These are phyloP conservation scores for Horisme vitalbata DNA, from an alignment of 2,888 invertebrate genomes.

Conservation along the genomic window DNA sequence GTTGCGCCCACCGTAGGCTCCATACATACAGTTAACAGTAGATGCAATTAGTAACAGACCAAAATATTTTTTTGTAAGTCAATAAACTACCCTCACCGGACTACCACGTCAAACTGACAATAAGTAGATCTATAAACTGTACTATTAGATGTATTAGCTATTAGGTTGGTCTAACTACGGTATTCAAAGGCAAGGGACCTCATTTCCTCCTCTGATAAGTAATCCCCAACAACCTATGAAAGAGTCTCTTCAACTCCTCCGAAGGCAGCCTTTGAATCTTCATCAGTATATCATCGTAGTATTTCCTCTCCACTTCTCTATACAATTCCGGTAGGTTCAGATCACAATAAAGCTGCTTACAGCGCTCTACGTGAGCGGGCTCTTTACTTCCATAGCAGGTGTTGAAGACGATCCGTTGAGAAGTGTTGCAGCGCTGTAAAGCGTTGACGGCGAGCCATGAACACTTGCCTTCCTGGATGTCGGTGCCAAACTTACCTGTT, in stretches of 20 bases:
- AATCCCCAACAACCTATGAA: slow-evolving; percentile 87
- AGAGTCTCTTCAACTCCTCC: slow-evolving; percentile 84
- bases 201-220: slow-evolving; percentile 80
- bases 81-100: too few species aligned
- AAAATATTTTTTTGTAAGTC: too few species aligned
- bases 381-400: slow-evolving; percentile 89
- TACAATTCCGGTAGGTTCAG: slow-evolving; percentile 88
- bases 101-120: too few species aligned
- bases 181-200: neutral
- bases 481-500: slow-evolving; percentile 94
- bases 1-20: too few species aligned
- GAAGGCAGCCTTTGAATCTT: slow-evolving; percentile 35
- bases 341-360: slow-evolving; percentile 76
- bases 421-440: slow-evolving; percentile 86
- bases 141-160: too few species aligned
- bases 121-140: too few species aligned
- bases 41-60: too few species aligned
- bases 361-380: slow-evolving; percentile 82
- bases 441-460: slow-evolving; percentile 95
- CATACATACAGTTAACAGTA: too few species aligned
- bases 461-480: slow-evolving; percentile 97
- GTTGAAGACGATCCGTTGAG: slow-evolving; percentile 83
- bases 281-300: slow-evolving; percentile 85
- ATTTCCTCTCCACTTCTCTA: slow-evolving; percentile 87
- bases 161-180: neutral